Evolutionary conservation across 2,113 vertebrate genomes (phyloP).

Genomic region (Crocuta crocuta): DNA sequence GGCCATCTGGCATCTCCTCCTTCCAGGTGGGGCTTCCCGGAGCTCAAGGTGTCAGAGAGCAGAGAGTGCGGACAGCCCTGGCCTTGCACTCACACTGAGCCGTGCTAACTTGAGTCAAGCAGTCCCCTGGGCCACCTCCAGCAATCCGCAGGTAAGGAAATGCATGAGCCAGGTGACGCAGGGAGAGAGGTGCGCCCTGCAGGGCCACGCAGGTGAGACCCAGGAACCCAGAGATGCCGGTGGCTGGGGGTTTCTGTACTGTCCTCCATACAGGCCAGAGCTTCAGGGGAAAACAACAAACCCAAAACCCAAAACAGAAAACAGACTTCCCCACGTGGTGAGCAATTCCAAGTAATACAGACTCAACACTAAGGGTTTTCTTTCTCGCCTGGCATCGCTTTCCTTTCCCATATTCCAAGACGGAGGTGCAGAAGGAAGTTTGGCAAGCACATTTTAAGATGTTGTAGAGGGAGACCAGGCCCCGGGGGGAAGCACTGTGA

Average conservation of each 20-base stretch:
- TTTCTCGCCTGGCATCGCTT: rapidly evolving
- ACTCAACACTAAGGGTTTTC: rapidly evolving
- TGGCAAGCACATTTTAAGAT: neutral
- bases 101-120: neutral
- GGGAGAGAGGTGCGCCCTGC: rapidly evolving
- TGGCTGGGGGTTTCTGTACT: rapidly evolving
- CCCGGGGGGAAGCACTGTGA: neutral
- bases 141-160: rapidly evolving
- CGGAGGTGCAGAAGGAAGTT: rapidly evolving
- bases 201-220: rapidly evolving
- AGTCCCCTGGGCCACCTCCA: neutral
- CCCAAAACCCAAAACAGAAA: neutral
- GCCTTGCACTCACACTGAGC: rapidly evolving
- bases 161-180: neutral
- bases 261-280: neutral
- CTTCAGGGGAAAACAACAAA: neutral
- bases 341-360: rapidly evolving
- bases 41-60: neutral
- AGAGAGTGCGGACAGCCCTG: rapidly evolving
- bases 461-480: neutral
- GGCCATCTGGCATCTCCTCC: neutral
- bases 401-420: rapidly evolving
- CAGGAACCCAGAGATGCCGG: neutral
- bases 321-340: rapidly evolving
- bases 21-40: rapidly evolving